Base-by-base conservation (phyloP, 1,140 invertebrate species). In the Zaprionus kolodkinae region DNA sequence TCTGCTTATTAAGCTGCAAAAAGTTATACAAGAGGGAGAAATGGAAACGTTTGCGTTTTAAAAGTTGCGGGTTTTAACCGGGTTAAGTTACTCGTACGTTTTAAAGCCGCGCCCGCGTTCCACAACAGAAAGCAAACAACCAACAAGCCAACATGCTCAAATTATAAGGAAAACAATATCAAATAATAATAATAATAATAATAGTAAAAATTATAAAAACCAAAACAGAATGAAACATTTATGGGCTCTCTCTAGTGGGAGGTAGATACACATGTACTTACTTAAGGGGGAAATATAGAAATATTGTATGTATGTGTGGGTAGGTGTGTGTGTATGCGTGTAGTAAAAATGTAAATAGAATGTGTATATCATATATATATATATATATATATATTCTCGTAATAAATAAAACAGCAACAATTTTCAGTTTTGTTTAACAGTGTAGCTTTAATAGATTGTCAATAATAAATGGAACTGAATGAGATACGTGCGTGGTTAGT, bases 401-500 rank as follows among this genome's bases (percentile, higher is more conserved):
- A 80, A 81, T 85, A 87, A 87, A 87, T 87, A 87, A 87, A 87
- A 87, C 84, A 87, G 84, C 84, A 88, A 88, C 73, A 88, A 80
- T 87, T 88, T 88, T 81, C 79, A 80, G 70, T 84, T 79, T 87
- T 67, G 63, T 71, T 79, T 69, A 88, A 88, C 63, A 79, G 84
- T 88, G 84, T 87, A 87, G 84, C 84, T 87, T 87, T 87, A 87
- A 87, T 87, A 87, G 77, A 73, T 88, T 87, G 71, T 87, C 80
- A 84, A 83, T 87, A 71, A 83, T 88, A 64, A 69, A 86, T 86
- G 83, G 52, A 87, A 76, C 55, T 87, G 59, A 76, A 87, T 87
- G 84, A 71, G 62, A 79, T 79, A 80, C 84, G 84, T 87, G 84
- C 84, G 54, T 80, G 80, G 85, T 87, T 87, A 85, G 81, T 84